These are phyloP conservation scores for Pantherophis alleghaniensis DNA, from an alignment of 2,797 vertebrate species.

Conservation along the genomic window DNA sequence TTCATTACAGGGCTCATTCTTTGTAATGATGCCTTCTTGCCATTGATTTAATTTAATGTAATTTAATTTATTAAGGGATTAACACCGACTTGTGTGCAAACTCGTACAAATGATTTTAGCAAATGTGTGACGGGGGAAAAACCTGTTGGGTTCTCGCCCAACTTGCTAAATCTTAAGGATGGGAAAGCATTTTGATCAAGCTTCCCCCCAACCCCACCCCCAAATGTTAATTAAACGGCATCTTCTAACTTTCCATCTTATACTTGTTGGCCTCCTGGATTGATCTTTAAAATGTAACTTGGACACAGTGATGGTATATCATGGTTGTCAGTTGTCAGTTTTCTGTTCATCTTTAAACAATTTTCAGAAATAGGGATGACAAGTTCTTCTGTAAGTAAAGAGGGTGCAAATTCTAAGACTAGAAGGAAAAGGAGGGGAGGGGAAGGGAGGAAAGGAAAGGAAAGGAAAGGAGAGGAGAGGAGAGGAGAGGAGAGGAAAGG, in stretches of 20 bases:
- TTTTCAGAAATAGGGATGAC: neutral
- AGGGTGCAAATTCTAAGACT: neutral
- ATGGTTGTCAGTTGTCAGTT: neutral
- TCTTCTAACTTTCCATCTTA: neutral
- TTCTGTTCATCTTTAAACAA: neutral
- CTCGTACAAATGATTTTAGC: neutral
- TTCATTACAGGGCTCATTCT: neutral
- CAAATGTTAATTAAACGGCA: neutral
- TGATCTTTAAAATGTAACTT: neutral
- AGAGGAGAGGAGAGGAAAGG: too few relatives aligned
- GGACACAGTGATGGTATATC: neutral
- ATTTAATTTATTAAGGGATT: neutral
- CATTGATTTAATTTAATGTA: neutral
- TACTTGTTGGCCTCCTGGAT: too few relatives aligned
- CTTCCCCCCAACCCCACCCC: fast-evolving
- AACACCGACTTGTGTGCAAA: neutral
- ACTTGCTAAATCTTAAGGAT: neutral
- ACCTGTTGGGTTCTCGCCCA: neutral
- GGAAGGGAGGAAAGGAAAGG: too few relatives aligned
- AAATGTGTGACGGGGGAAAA: neutral
- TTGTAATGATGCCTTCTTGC: neutral
- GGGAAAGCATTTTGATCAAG: neutral
- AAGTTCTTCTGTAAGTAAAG: neutral
- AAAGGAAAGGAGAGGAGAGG: neutral
- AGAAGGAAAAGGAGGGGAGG: neutral